Evolutionary conservation across 1,140 invertebrate species (phyloP).

Genomic region (Drosophila grimshawi): DNA sequence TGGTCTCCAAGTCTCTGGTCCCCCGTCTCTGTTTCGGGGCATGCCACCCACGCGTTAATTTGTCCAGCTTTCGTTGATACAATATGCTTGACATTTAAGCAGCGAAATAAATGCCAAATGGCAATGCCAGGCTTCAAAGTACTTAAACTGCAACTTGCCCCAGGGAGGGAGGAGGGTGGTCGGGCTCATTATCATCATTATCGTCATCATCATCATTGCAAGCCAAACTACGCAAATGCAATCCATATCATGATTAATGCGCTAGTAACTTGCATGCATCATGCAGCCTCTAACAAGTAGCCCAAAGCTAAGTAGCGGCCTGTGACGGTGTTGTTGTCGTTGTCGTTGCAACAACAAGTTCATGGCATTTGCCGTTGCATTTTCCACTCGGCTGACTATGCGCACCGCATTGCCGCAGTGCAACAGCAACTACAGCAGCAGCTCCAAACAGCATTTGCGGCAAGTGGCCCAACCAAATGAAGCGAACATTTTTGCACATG

Average conservation of each 20-base stretch:
- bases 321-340: conserved; percentile 40
- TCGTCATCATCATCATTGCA: neutral
- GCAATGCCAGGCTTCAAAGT: conserved; percentile 45
- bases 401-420: conserved; percentile 56
- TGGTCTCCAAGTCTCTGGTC: neutral
- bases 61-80: conserved; percentile 70
- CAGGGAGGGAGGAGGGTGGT: neutral
- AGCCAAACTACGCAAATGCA: conserved; percentile 27
- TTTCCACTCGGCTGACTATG: conserved; percentile 65
- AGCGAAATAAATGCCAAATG: conserved; percentile 74
- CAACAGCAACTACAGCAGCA: conserved; percentile 40
- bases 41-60: conserved; percentile 70
- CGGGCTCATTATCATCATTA: neutral
- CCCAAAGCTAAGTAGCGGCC: conserved; percentile 49
- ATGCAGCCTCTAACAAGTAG: conserved; percentile 42
- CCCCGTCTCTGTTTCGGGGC: neutral
- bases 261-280: conserved; percentile 59
- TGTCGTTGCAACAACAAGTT: conserved; percentile 72
- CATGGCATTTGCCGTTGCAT: conserved; percentile 62
- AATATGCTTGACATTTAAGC: conserved; percentile 51
- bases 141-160: conserved; percentile 16
- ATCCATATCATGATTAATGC: conserved; percentile 76
- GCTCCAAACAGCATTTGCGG: conserved; percentile 55
- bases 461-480: conserved; percentile 64
- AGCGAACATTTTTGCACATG: conserved; percentile 66